These are phyloP conservation scores for Laterallus jamaicensis DNA, from an alignment of 2,113 vertebrate genomes.

Conservation along the genomic window DNA sequence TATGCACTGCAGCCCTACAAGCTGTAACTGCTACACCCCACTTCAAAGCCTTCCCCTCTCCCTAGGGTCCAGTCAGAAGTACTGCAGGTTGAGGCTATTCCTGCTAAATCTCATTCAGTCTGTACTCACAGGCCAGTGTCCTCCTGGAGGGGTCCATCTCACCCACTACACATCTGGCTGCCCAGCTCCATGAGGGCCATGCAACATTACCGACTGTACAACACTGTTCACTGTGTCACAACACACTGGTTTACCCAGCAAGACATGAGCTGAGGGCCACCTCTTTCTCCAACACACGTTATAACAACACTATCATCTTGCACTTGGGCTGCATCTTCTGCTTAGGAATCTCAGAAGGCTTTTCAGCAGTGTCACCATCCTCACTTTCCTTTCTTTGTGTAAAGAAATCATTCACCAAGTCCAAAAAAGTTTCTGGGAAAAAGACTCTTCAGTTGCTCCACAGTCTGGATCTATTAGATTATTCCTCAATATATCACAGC, in stretches of 20 bases:
- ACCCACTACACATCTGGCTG: neutral
- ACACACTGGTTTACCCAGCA: neutral
- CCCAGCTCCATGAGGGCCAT: neutral
- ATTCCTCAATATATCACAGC: neutral
- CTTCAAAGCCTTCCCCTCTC: neutral
- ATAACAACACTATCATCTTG: neutral
- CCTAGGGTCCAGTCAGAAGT: neutral
- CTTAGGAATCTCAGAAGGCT: neutral
- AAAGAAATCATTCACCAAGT: neutral
- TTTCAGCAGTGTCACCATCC: neutral
- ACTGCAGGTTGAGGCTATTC: neutral
- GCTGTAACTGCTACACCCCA: neutral
- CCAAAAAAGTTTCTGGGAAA: neutral
- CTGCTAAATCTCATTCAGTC: neutral
- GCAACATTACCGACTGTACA: neutral
- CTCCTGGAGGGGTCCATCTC: neutral
- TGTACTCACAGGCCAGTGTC: neutral
- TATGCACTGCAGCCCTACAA: neutral
- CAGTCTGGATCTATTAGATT: neutral
- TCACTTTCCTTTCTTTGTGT: neutral
- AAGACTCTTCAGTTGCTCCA: neutral
- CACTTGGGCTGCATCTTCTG: neutral
- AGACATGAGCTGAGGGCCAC: neutral
- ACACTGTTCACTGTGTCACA: neutral
- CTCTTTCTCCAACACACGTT: neutral